These are phyloP conservation scores for Coelopa frigida DNA, from an alignment of 1,140 invertebrate genomes.

Conservation along the genomic window DNA sequence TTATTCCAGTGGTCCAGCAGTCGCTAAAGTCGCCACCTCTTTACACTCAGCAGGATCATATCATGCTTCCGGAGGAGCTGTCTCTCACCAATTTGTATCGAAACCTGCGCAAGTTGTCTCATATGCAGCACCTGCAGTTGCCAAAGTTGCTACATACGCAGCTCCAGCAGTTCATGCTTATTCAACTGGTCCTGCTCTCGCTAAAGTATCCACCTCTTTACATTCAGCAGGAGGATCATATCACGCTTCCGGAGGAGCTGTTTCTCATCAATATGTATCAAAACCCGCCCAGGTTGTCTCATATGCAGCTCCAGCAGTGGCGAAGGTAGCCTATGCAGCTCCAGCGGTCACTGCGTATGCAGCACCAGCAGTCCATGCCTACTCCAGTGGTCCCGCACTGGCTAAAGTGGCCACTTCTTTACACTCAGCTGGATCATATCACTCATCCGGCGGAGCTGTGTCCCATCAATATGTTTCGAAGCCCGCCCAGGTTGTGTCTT, in stretches of 20 bases:
- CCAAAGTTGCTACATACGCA: constrained; percentile 15
- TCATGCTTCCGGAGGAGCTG: constrained; percentile 15
- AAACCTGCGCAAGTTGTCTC: constrained; percentile 22
- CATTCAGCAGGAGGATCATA: no score
- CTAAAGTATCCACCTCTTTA: no score
- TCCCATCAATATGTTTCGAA: constrained; percentile 16
- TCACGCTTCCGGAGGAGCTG: constrained; percentile 3
- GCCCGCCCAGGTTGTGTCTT: constrained; percentile 2
- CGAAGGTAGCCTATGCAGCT: constrained; percentile 10
- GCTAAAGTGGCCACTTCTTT: constrained; percentile 5
- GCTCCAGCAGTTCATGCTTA: constrained; percentile 1
- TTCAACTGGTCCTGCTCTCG: constrained; percentile 1
- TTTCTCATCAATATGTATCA: constrained; percentile 12
- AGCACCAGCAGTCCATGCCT: no score
- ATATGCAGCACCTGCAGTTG: constrained; percentile 10
- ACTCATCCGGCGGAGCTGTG: constrained; percentile 6
- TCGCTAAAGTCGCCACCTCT: constrained; percentile 7
- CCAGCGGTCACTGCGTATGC: no score
- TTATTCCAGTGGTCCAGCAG: no score
- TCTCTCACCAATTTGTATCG: constrained; percentile 34
- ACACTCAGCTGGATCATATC: not conserved
- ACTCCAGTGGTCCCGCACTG: constrained; percentile 5
- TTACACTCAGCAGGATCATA: no score
- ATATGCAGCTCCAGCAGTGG: constrained; percentile 4
- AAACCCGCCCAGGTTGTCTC: constrained; percentile 2